phyloP scores from a whole-genome alignment of 2,888 invertebrate genomes.

The Lycophotia porphyrea region DNA sequence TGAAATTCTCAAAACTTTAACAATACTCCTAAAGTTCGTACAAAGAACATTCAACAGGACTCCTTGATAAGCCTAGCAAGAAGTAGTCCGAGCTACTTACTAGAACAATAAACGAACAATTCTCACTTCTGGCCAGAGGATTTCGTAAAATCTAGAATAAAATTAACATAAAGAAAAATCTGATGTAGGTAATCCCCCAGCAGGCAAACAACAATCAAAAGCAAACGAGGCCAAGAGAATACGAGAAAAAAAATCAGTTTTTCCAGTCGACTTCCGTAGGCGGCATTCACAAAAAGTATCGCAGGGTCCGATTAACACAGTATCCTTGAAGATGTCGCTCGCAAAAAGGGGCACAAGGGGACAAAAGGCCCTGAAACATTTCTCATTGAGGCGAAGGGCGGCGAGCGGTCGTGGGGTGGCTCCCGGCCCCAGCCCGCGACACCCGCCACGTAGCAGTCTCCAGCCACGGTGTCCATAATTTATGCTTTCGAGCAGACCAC shows the following conservation, averaged over 20 bases:
- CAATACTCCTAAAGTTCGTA: conserved; percentile 26
- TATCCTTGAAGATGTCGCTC: conserved; percentile 89
- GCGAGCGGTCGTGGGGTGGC: conserved; percentile 67
- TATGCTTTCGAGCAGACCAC: conserved; percentile 87
- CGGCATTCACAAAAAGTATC: conserved; percentile 82
- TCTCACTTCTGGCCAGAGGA: conserved; percentile 25
- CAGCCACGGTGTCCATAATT: conserved; percentile 88
- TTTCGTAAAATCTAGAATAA: conserved; percentile 49
- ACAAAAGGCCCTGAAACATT: conserved; percentile 88
- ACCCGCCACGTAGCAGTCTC: conserved; percentile 80
- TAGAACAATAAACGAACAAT: conserved; percentile 45
- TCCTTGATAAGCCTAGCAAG: conserved; percentile 37
- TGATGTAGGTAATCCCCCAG: conserved; percentile 54
- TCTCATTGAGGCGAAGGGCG: conserved; percentile 83
- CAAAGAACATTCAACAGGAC: conserved; percentile 27
- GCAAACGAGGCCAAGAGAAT: conserved; percentile 65
- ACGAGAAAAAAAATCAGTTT: conserved; percentile 73
- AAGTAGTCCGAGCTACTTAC: conserved; percentile 1
- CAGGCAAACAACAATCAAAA: conserved; percentile 73
- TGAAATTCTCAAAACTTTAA: conserved; percentile 39
- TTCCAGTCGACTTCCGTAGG: conserved; percentile 76
- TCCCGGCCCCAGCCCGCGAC: conserved; percentile 53
- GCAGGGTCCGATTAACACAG: conserved; percentile 87
- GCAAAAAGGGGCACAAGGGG: conserved; percentile 87
- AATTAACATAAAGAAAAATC: conserved; percentile 46